Conservation (phyloP, 1,140 invertebrate genomes). For the Pararge aegeria region DNA sequence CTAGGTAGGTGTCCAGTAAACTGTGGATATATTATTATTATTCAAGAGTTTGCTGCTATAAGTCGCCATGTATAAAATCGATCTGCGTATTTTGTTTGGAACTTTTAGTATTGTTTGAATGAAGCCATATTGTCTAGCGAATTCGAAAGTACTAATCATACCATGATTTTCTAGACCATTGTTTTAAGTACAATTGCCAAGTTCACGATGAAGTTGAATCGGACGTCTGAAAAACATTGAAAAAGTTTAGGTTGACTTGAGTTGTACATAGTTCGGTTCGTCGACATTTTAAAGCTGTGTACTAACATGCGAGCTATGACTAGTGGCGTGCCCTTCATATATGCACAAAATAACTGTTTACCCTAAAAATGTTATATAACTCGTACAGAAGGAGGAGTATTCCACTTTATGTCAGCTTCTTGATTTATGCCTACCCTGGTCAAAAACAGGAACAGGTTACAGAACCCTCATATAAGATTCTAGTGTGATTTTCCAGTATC, state of each 20-base stretch:
- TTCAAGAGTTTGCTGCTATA: too few species aligned
- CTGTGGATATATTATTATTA: too few species aligned
- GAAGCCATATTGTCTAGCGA: constrained; percentile 33
- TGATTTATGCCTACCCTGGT: too few species aligned
- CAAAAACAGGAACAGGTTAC: too few species aligned
- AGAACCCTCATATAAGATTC: too few species aligned
- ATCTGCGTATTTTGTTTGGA: not conserved
- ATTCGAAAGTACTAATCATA: constrained; percentile 39
- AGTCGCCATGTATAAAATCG: not conserved
- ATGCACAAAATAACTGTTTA: too few species aligned
- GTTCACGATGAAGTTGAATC: constrained; percentile 10
- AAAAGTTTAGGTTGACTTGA: constrained; percentile 37
- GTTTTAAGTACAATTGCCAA: constrained; percentile 23
- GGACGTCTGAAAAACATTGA: constrained; percentile 52
- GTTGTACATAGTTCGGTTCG: constrained; percentile 35
- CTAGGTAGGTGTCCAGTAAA: too few species aligned
- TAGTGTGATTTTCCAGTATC: too few species aligned
- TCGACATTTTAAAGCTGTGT: constrained; percentile 43
- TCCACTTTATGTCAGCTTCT: too few species aligned
- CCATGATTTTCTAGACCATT: constrained; percentile 25
- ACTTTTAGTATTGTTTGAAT: constrained; percentile 1
- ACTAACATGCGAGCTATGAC: not conserved
- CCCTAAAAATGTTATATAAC: too few species aligned
- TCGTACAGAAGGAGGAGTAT: too few species aligned
- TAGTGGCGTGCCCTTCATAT: not conserved